Conservation (phyloP, 2,113 vertebrate genomes). For the Caretta caretta region DNA sequence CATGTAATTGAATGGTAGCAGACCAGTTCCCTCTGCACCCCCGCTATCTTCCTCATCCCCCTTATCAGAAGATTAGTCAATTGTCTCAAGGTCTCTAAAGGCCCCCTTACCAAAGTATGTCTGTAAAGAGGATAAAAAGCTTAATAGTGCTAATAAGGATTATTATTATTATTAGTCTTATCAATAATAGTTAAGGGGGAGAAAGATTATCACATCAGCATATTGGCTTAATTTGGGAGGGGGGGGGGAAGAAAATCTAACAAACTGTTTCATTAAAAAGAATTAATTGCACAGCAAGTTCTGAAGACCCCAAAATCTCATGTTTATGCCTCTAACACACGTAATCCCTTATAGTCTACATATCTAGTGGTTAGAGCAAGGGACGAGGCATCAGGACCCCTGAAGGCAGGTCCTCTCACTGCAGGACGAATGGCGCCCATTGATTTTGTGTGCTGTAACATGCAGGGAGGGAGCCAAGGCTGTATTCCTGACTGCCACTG, state of each 20-base stretch:
- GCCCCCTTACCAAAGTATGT: neutral
- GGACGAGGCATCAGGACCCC: neutral
- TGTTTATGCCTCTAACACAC: rapidly evolving
- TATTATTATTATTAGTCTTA: neutral
- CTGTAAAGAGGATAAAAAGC: neutral
- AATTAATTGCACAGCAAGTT: neutral
- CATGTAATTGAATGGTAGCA: neutral
- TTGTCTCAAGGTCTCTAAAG: neutral
- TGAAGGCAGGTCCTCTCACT: neutral
- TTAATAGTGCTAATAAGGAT: neutral
- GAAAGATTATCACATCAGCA: neutral
- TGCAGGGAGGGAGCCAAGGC: neutral
- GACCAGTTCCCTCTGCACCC: neutral
- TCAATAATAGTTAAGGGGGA: neutral
- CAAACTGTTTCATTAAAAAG: neutral
- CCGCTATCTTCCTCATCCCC: neutral
- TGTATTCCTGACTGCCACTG: neutral
- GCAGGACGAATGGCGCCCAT: neutral
- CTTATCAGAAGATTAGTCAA: neutral
- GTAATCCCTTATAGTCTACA: neutral
- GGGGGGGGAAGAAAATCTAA: neutral
- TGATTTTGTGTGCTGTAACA: neutral
- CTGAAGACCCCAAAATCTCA: no score
- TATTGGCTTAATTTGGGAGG: neutral
- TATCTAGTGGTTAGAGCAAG: neutral